Percentiles rank a stretch among this genome's conserved stretches.
These are phyloP conservation scores for Eulemur rufifrons DNA, from an alignment of 2,113 vertebrate genomes.

Conservation along the genomic window DNA sequence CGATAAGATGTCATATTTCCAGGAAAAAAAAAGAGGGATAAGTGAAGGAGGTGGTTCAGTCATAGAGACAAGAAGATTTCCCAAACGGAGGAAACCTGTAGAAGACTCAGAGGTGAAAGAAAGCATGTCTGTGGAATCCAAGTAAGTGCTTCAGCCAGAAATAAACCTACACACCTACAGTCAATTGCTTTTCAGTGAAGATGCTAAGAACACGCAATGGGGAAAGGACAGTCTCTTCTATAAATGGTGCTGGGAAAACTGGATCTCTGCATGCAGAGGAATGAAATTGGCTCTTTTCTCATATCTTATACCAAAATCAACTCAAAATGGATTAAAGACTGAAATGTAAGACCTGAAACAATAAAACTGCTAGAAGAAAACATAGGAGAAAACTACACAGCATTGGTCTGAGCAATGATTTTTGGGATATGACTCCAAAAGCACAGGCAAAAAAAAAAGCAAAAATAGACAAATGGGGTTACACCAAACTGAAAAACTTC, in stretches of 20 bases:
- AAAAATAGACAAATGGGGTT: not conserved
- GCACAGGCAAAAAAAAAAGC: not conserved
- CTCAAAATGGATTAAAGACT: not conserved
- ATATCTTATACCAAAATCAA: not conserved
- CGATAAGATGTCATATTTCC: not conserved
- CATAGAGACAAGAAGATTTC: not conserved
- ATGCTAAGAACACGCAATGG: not conserved
- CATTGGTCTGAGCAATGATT: not conserved
- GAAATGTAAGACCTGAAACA: not conserved
- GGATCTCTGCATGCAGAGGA: not conserved
- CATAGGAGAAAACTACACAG: not conserved
- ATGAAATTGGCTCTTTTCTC: not conserved
- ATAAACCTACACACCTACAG: not conserved
- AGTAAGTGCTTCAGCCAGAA: not conserved
- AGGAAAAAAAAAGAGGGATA: not conserved
- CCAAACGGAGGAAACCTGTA: not conserved
- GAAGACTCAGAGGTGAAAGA: not conserved
- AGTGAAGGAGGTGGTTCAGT: not conserved
- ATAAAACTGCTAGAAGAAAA: not conserved
- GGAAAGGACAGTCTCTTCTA: not conserved
- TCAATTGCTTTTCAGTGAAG: not conserved
- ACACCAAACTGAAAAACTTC: not conserved
- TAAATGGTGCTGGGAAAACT: not conserved
- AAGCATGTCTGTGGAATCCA: not conserved
- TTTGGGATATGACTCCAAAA: not conserved